These are phyloP conservation scores for Archivesica marissinica DNA, from an alignment of 1,140 invertebrate species.

Conservation along the genomic window DNA sequence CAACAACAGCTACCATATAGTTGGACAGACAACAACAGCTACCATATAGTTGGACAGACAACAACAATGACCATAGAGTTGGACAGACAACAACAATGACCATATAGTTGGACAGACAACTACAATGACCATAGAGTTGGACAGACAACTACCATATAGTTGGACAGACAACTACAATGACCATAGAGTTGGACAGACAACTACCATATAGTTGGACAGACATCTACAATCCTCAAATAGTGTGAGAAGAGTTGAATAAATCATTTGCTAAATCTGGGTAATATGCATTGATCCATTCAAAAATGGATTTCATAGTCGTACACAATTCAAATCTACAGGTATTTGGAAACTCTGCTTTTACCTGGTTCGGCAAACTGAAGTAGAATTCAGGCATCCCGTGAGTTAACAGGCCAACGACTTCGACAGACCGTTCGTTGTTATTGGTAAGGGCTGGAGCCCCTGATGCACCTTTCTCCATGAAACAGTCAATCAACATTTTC, in stretches of 20 bases:
- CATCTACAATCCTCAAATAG: too few relatives aligned
- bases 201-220: too few relatives aligned
- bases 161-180: too few relatives aligned
- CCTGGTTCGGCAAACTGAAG: neutral
- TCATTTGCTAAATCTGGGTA: neutral
- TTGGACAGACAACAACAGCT: too few relatives aligned
- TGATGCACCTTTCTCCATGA: constrained; percentile 6
- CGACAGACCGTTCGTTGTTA: neutral
- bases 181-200: too few relatives aligned
- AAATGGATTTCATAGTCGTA: neutral
- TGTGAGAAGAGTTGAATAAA: neutral
- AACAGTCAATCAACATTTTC: neutral
- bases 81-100: too few relatives aligned
- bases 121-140: too few relatives aligned
- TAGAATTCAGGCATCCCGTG: neutral
- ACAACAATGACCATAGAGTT: too few relatives aligned
- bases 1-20: too few relatives aligned
- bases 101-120: too few relatives aligned
- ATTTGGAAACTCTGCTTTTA: neutral
- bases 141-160: too few relatives aligned
- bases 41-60: too few relatives aligned
- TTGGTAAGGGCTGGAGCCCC: neutral
- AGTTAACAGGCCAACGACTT: neutral
- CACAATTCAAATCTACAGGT: neutral
- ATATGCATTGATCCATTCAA: neutral